Base-by-base conservation (phyloP, 2,797 vertebrate genomes). In the Helostoma temminkii region DNA sequence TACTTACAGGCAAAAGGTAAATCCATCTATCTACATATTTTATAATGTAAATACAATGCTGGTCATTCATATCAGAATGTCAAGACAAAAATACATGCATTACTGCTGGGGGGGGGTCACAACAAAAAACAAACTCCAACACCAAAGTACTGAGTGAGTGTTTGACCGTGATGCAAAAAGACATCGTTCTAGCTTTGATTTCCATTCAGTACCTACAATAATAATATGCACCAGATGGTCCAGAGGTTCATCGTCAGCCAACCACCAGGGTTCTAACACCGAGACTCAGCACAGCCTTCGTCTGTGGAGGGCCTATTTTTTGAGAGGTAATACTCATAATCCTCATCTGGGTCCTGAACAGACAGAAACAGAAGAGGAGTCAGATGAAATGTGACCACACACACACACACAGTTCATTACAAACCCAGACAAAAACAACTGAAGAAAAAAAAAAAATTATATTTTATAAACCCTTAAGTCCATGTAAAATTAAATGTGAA, bases 281-380 rank as follows among this genome's bases (percentile, higher is more conserved):
- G 85, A 70, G 93, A 92, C 69, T 93, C 91, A 1, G 75, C 86
- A 14, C 75, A 72, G 8, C 14, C 66, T 14, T 87, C 81, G 1
- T 87, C 76, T 9, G 0, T 1, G 39, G 74, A 47, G 26, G 57
- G 59, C n/a, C 7, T 56, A 63, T 76, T 83, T 55, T 90, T 82
- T 5, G 68, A 0, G 41, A 24, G 6, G 73, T 86, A 80, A 61
- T 83, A 71, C 4, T 70, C 81, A 0, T 71, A 75, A 15, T 93
- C 91, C 32, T 83, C 72, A 0, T 91, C 90, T 0, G 80, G 81
- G 30, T 91, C 91, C 92, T 94, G 78, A 24, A 66, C n/a, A 58
- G 36, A 72, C 2, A 61, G 42, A 64, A 19, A 10, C 65, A 71
- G 41, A 78, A 42, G 26, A 59, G 41, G 18, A 34, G 48, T 41